Conservation (phyloP, 2,888 invertebrate genomes). For the Eucriotettix oculatus region DNA sequence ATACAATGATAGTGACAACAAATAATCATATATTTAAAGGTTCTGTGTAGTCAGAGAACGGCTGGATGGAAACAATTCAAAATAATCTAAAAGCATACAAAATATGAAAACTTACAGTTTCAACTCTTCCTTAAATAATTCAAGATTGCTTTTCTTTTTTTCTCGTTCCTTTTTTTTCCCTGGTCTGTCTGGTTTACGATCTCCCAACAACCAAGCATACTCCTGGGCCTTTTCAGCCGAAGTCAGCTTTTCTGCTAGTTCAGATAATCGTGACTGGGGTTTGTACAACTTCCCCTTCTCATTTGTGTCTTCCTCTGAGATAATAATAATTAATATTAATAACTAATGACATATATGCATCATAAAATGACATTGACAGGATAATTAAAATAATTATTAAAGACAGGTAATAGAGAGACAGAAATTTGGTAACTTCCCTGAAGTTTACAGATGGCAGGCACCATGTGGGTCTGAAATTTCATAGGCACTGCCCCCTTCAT, state of each 20-base stretch:
- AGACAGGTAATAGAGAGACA: not conserved
- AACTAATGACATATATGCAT: not conserved
- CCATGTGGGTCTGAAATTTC: no score
- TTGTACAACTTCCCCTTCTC: conserved; percentile 87
- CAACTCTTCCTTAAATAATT: conserved; percentile 94
- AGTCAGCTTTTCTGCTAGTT: conserved; percentile 35
- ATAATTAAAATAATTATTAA: not conserved
- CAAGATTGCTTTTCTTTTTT: conserved; percentile 92
- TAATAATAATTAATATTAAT: not conserved
- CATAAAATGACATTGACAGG: no score
- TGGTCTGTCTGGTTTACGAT: conserved; percentile 42
- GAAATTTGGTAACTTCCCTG: not conserved
- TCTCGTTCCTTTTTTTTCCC: conserved; percentile 31
- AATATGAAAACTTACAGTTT: conserved; percentile 61
- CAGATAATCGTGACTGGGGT: conserved; percentile 63
- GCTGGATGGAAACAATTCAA: no score
- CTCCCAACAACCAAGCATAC: conserved; percentile 45
- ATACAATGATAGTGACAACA: no score
- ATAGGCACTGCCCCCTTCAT: no score
- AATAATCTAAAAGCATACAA: no score
- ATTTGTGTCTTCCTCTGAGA: conserved; percentile 66
- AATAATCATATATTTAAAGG: no score
- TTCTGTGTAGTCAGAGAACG: no score
- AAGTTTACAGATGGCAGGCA: no score
- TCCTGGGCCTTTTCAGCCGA: conserved; percentile 51